Evolutionary conservation across 2,888 invertebrate genomes (phyloP).

Genomic region (Drosophila ustulata): DNA sequence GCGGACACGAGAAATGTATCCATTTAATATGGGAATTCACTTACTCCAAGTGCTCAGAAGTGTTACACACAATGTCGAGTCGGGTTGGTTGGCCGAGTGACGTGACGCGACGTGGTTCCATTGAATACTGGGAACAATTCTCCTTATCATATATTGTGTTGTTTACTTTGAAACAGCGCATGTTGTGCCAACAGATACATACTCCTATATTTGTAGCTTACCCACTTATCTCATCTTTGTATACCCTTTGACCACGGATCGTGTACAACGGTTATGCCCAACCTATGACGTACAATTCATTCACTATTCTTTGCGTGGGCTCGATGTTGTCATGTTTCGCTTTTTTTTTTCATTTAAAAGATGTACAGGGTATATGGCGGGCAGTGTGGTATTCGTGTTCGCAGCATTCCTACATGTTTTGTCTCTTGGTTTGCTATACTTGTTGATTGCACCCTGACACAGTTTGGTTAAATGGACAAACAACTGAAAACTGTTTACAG

Average conservation of each 20-base stretch:
- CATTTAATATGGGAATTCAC: constrained; percentile 20
- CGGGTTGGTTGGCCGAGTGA: not conserved
- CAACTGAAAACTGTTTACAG: constrained; percentile 59
- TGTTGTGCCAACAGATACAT: constrained; percentile 24
- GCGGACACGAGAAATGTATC: constrained; percentile 18
- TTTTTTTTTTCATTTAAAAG: not conserved
- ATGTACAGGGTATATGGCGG: constrained; percentile 10
- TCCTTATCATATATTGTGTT: constrained; percentile 34
- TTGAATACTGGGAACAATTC: constrained; percentile 22
- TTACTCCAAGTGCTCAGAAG: not conserved
- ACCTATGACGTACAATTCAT: not conserved
- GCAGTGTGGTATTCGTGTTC: not conserved
- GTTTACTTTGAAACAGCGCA: constrained; percentile 29
- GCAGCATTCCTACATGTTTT: constrained; percentile 8
- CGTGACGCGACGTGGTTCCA: constrained; percentile 10
- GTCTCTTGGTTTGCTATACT: constrained; percentile 16
- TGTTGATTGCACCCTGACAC: constrained; percentile 59
- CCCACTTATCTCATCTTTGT: constrained; percentile 25
- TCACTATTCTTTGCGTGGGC: not conserved
- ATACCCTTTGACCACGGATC: constrained; percentile 10
- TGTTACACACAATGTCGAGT: not conserved
- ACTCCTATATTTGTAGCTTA: constrained; percentile 24
- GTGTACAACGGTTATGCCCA: not conserved
- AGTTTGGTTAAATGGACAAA: constrained; percentile 52
- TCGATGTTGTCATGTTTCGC: not conserved